Evolutionary conservation across 2,888 invertebrate species (phyloP).

Genomic region (Phengaris alcon): DNA sequence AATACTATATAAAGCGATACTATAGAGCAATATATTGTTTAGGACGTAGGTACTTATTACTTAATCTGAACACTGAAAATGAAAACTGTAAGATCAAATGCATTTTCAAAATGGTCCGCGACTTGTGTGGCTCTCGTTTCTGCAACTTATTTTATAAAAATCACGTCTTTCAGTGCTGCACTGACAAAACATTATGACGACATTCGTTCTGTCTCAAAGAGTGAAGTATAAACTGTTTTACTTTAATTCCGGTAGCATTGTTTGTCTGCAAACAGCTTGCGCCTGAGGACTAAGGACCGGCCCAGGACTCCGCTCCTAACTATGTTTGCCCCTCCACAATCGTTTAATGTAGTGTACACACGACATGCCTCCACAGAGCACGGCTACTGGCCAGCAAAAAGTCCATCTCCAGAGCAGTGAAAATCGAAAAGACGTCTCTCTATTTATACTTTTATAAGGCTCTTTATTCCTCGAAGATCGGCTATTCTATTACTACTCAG

Average conservation of each 20-base stretch:
- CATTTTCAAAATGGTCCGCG: no score
- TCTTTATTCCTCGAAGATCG: background rate
- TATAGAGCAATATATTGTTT: no score
- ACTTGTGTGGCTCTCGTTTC: no score
- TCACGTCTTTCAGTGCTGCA: no score
- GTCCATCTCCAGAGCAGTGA: background rate
- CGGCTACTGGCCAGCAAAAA: background rate
- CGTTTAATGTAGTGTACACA: slow-evolving; percentile 14
- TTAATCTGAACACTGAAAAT: no score
- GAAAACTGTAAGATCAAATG: no score
- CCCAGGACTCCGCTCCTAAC: background rate
- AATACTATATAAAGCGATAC: no score
- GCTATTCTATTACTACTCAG: no score
- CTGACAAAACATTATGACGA: background rate
- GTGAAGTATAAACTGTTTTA: slow-evolving; percentile 10
- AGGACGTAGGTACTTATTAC: no score
- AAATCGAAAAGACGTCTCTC: background rate
- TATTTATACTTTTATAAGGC: background rate
- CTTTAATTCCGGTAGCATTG: slow-evolving; percentile 12
- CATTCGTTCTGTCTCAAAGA: slow-evolving; percentile 3
- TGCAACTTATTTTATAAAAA: no score
- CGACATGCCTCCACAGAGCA: background rate
- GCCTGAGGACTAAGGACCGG: background rate
- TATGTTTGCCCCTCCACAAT: background rate
- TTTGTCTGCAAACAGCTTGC: background rate